Percentiles rank a stretch among this genome's conserved stretches.
These are phyloP conservation scores for Sisor rabdophorus DNA, from an alignment of 2,113 vertebrate species.

Conservation along the genomic window DNA sequence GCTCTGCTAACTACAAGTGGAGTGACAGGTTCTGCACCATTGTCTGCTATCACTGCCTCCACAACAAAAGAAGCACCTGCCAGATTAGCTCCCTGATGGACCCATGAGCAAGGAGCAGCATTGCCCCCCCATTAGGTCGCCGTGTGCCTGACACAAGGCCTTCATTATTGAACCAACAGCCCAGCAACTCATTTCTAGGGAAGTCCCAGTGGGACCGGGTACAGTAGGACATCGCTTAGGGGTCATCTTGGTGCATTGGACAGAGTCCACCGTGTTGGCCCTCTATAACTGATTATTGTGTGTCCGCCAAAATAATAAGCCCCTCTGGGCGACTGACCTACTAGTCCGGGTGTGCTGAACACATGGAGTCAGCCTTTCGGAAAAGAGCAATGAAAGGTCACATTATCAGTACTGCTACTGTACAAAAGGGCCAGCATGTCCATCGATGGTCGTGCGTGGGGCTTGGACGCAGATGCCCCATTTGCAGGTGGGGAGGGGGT, in stretches of 20 bases:
- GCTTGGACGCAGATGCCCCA: conserved; percentile 54
- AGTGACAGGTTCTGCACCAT: conserved; percentile 66
- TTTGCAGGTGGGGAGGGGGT: conserved; percentile 53
- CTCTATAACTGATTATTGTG: conserved; percentile 79
- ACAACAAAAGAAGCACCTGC: conserved; percentile 87
- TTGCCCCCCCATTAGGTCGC: conserved; percentile 65
- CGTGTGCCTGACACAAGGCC: conserved; percentile 81
- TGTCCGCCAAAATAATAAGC: conserved; percentile 67
- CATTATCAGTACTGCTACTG: conserved; percentile 73
- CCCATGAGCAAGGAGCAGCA: conserved; percentile 65
- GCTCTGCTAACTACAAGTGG: conserved; percentile 51
- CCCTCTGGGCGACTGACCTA: conserved; percentile 64
- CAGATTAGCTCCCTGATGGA: conserved; percentile 57
- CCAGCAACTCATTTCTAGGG: conserved; percentile 55
- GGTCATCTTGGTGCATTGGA: conserved; percentile 74
- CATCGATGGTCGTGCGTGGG: conserved; percentile 55
- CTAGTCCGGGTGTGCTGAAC: conserved; percentile 65
- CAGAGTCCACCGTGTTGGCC: conserved; percentile 65
- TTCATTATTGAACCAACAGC: conserved; percentile 70
- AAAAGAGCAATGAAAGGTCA: conserved; percentile 58
- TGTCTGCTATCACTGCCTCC: conserved; percentile 65
- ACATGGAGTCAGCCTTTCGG: conserved; percentile 66
- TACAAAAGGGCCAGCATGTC: conserved; percentile 77
- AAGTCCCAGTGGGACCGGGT: conserved; percentile 52
- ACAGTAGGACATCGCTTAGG: conserved; percentile 67